Evolutionary conservation across 2,797 vertebrate species (phyloP), one percentile per base, ranked within the genome.

Genomic region (Sphenopsis melanotis): DNA sequence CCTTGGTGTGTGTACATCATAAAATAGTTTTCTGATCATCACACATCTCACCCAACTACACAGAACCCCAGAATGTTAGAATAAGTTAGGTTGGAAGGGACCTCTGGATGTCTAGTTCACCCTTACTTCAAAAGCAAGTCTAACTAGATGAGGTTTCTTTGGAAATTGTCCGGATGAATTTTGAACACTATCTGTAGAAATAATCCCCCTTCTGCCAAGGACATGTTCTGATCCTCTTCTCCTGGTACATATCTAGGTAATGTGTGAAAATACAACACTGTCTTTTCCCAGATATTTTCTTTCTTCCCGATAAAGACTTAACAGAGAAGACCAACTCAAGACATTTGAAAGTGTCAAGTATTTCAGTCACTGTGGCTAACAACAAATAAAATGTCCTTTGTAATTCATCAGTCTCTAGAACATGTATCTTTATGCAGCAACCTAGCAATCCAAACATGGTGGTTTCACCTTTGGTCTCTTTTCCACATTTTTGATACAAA

Each of bases 361-460:
- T 55, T 75, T 68, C 20, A 68, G 53, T 27, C n/a, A 50, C 34
- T 22, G 8, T 39, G 14, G 6, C 12, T 65, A 36, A 7, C 37
- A 53, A 30, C 9, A 64, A 36, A 46, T 69, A 63, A 57, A 39
- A 57, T 17, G 1, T n/a, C 23, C 7, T 69, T 55, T 56, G 13
- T 36, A 22, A 44, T 85, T 74, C 22, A 26, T 39, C 21, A 46
- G 21, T n/a, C 29, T 71, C 17, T 64, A 70, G 27, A 55, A n/a
- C 0, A 0, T 9, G 1, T 59, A 16, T 26, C 22, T 37, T 66
- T 32, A 23, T 27, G 19, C 7, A 52, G 19, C 10, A 80, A n/a
- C 30, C 37, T 53, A 27, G 17, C 19, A 69, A 79, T 19, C 69
- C 21, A 66, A n/a, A 69, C 21, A 32, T 34, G 11, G 3, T 44